These are phyloP conservation scores for Alethe castanea DNA, from an alignment of 2,113 vertebrate species.

Conservation along the genomic window DNA sequence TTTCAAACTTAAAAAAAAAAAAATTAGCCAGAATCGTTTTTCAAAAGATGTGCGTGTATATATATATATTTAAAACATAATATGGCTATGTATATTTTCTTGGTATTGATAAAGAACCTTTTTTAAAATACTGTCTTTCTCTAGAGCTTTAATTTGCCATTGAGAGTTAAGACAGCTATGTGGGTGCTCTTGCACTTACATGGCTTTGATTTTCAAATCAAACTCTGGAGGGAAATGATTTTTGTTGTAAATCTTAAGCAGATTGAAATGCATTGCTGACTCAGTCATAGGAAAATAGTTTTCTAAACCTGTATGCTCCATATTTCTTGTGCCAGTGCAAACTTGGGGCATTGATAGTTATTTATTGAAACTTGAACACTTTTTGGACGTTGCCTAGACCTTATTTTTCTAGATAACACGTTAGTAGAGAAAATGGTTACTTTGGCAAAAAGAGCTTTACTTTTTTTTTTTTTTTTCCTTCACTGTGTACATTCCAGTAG, in stretches of 20 bases:
- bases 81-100: slow-evolving; percentile 53
- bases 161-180: slow-evolving; percentile 7
- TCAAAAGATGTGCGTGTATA: slow-evolving; percentile 32
- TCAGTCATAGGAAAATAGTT: slow-evolving; percentile 23
- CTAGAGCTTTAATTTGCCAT: slow-evolving; percentile 55
- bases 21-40: slow-evolving; percentile 30
- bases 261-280: slow-evolving; percentile 17
- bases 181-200: slow-evolving; percentile 1
- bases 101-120: slow-evolving; percentile 44
- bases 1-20: neutral
- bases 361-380: slow-evolving; percentile 72
- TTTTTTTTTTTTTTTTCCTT: slow-evolving; percentile 3
- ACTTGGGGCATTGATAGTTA: slow-evolving; percentile 64
- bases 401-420: slow-evolving; percentile 68
- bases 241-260: slow-evolving; percentile 21
- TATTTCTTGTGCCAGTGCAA: slow-evolving; percentile 56
- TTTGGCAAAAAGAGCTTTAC: slow-evolving; percentile 47
- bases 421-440: neutral
- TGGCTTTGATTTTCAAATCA: neutral
- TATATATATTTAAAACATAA: slow-evolving; percentile 48
- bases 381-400: slow-evolving; percentile 52
- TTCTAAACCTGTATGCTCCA: slow-evolving; percentile 24
- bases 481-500: slow-evolving; percentile 68
- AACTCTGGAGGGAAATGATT: neutral
- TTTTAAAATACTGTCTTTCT: slow-evolving; percentile 49